Evolutionary conservation across 1,140 invertebrate genomes (phyloP), one percentile per base, ranked within the genome.

Genomic region (Drosophila willistoni): DNA sequence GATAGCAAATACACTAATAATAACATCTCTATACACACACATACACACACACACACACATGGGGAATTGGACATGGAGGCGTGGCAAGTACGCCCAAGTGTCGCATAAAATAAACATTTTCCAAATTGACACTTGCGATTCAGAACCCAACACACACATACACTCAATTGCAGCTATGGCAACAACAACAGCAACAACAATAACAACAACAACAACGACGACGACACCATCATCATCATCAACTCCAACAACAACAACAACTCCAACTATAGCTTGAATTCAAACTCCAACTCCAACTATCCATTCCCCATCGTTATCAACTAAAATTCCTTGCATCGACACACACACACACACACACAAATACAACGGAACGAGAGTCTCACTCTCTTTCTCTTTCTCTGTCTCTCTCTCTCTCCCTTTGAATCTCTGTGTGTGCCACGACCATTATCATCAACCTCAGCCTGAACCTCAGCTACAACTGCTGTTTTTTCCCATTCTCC

Each of bases 111-210:
- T 83, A 87, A 87, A 83, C 84, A 87, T 89, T 87, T 89, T 74
- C 77, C 70, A 87, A 87, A 87, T 89, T 87, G 83, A 87, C 83
- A 87, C 84, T 87, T 89, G 68, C 79, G 73, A 89, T 87, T 89
- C 84, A 87, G 80, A 87, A 68, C 83, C 84, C 87, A 89, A 83
- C 84, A 83, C 73, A 83, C 29, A 29, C 29, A 29, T 6, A 29
- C 29, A 25, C 73, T 80, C 83, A 72, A 87, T 77, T 87, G 79
- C 76, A 68, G 74, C 75, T 73, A 70, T 61, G 68, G 67, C 64
- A 77, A 71, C 57, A 59, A n/a, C n/a, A n/a, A n/a, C n/a, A n/a
- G n/a, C n/a, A n/a, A n/a, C n/a, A n/a, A n/a, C n/a, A n/a, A n/a
- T n/a, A n/a, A n/a, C 75, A 79, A 44, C 70, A 60, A 60, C 79